These are phyloP conservation scores for Chaetogeoica ovagalla DNA, from an alignment of 2,888 invertebrate genomes.

Conservation along the genomic window DNA sequence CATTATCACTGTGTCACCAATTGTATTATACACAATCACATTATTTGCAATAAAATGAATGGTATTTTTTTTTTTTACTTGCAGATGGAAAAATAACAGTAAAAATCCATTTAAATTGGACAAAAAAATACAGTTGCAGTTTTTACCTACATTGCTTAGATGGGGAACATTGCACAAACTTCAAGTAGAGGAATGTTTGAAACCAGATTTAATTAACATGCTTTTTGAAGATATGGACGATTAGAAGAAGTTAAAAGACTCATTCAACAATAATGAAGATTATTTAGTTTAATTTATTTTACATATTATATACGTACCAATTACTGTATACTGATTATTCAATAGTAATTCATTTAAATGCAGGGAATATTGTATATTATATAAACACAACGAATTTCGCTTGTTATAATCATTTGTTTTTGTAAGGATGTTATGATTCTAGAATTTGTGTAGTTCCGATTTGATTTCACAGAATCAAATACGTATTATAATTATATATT, in stretches of 20 bases:
- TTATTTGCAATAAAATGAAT: background rate
- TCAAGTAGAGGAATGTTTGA: slow-evolving; percentile 76
- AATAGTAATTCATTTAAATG: too few relatives aligned
- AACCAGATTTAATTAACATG: slow-evolving; percentile 76
- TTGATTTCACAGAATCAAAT: too few relatives aligned
- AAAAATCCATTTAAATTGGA: slow-evolving; percentile 82
- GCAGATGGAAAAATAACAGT: slow-evolving; percentile 78
- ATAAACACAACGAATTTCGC: too few relatives aligned
- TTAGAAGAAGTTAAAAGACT: slow-evolving; percentile 54
- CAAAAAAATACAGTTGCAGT: slow-evolving; percentile 70
- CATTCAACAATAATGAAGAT: background rate
- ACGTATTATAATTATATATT: too few relatives aligned
- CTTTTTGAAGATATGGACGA: slow-evolving; percentile 74
- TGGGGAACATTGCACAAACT: slow-evolving; percentile 79
- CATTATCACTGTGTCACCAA: background rate
- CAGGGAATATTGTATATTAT: too few relatives aligned
- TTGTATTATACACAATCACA: background rate
- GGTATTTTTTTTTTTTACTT: background rate
- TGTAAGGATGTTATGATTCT: too few relatives aligned
- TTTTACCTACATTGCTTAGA: slow-evolving; percentile 78
- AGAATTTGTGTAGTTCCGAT: too few relatives aligned
- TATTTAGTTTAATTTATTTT: background rate
- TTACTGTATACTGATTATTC: too few relatives aligned
- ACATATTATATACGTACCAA: too few relatives aligned
- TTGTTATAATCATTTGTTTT: too few relatives aligned